Base-by-base conservation (phyloP, 1,140 invertebrate genomes). In the Caenorhabditis briggsae region DNA sequence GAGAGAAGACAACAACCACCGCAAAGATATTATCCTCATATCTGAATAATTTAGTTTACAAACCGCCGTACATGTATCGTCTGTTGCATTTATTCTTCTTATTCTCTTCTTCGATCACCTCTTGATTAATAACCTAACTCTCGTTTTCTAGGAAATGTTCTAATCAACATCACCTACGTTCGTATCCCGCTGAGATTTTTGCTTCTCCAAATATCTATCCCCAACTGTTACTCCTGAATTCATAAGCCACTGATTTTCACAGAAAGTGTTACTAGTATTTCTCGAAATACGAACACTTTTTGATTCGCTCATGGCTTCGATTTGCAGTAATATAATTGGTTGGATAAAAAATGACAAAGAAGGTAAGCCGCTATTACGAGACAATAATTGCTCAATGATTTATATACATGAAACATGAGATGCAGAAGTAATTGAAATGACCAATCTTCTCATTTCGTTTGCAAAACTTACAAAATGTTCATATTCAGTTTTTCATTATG, bases 11-110 rank as follows among this genome's bases (percentile, higher is more conserved):
- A 78, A 12, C 70, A 50, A 78, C 70, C n/a, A 53, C 70, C 70
- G 46, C 70, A 78, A 78, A 50, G 64, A 70, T 70, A 70, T 50
- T 78, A 78, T 78, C 46, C 70, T 78, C 70, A 78, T 78, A 78
- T 78, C 70, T 78, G 70, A 78, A 78, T 78, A 78, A 78, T 78
- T 78, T 50, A 50, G 70, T 78, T 78, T 78, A 78, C 46, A 78
- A 78, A 78, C 46, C 70, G 46, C 70, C 70, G 46, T 78, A 78
- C 46, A 41, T 53, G 46, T 78, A 23, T 78, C 46, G 3, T 46
- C 14, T 70, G 11, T 20, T 43, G 7, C 70, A 5, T 23, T 53
- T 50, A n/a, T 78, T 61, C 59, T 61, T 23, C 11, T 65, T 65
- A 14, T 33, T 9, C 61, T 8, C 20, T 50, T 53, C 41, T 25